Base-by-base conservation (phyloP, 2,113 vertebrate genomes). In the Hystrix cristata region DNA sequence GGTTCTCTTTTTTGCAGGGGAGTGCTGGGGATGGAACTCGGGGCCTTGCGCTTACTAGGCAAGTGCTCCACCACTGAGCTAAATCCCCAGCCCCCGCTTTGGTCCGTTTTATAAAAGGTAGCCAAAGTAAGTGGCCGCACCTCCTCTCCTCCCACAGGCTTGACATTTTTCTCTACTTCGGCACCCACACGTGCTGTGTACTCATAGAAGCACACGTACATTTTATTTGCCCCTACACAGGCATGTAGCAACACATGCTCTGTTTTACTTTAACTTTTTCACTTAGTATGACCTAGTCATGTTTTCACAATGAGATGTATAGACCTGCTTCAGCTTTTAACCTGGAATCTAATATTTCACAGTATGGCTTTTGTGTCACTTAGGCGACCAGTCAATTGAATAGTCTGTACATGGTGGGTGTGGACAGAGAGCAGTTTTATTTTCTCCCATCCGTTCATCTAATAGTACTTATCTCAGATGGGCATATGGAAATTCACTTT, bases 101-200 rank as follows among this genome's bases (percentile, higher is more conserved):
- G 43, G 51, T 69, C 59, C 34, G 38, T 91, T 65, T 9, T 18
- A 8, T 57, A 59, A 34, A 65, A 90, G 25, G 5, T 23, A 16
- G 46, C 76, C 29, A 83, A 60, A 48, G 43, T 25, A 87, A 60
- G 81, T 34, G 53, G 8, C n/a, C 29, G 2, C 6, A 7, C 43
- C 19, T n/a, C 60, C 46, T 48, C 21, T 12, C 25, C 59, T 46
- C n/a, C 34, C 14, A 1, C 4, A 21, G 19, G 48, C 4, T 51
- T 43, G 29, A 51, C 38, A 34, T 48, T 23, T 15, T 79, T 60
- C 34, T 71, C 34, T 74, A 1, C 7, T 6, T 18, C 1, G 57
- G 31, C 19, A 2, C 59, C 43, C 29, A 1, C 19, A 0, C 0
- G 0, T 34, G 13, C 79, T 3, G 3, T 3, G 31, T 1, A 51